Evolutionary conservation across 2,113 vertebrate species (phyloP).

Genomic region (Epinephelus lanceolatus): DNA sequence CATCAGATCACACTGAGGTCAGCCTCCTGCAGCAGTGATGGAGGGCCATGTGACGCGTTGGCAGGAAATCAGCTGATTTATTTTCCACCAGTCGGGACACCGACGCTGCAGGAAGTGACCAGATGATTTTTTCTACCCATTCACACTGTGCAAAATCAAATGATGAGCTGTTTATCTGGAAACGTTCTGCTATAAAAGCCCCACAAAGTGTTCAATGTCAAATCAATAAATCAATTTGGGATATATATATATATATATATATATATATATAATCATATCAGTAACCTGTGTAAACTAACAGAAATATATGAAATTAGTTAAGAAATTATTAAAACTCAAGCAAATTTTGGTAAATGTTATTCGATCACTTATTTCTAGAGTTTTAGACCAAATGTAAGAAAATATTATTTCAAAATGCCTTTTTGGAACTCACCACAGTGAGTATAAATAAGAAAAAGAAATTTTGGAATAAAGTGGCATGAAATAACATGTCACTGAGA

Average conservation of each 20-base stretch:
- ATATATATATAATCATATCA: neutral
- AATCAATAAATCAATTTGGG: neutral
- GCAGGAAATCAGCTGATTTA: neutral
- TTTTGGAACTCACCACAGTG: no score
- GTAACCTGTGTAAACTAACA: neutral
- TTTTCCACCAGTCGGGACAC: neutral
- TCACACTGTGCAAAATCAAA: constrained; percentile 65
- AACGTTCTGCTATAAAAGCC: neutral
- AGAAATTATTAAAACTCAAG: constrained; percentile 1
- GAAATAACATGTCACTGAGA: neutral
- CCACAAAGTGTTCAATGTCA: neutral
- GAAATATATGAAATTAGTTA: neutral
- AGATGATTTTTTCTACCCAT: constrained; percentile 50
- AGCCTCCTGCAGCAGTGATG: constrained; percentile 8
- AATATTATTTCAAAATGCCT: no score
- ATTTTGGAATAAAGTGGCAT: neutral
- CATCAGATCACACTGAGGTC: constrained; percentile 22
- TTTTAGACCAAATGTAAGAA: no score
- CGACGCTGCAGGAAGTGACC: constrained; percentile 13
- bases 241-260: neutral
- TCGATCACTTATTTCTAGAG: neutral
- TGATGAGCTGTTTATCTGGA: constrained; percentile 12
- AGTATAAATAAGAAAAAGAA: no score
- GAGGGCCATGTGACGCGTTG: neutral
- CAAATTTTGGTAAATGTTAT: neutral